Evolutionary conservation across 2,113 vertebrate genomes (phyloP).

Genomic region (Cololabis saira): DNA sequence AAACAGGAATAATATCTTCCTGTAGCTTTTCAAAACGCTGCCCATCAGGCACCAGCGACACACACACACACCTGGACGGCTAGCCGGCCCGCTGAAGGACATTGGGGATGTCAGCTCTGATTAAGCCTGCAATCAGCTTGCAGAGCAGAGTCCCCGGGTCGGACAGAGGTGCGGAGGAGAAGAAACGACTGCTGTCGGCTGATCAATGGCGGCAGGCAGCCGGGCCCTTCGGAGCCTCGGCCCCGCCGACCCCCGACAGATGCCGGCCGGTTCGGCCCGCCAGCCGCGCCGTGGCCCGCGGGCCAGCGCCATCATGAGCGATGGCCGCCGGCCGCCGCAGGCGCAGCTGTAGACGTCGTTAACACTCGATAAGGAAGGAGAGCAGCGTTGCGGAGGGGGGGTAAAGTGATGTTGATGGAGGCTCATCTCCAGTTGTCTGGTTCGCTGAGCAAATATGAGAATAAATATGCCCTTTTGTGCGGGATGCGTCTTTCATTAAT

Average conservation of each 20-base stretch:
- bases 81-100: conserved; percentile 68
- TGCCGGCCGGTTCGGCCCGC: conserved; percentile 66
- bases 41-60: conserved; percentile 31
- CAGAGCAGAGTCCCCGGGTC: conserved; percentile 59
- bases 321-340: conserved; percentile 62
- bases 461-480: conserved; percentile 78
- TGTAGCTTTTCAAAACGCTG: conserved; percentile 35
- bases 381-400: conserved; percentile 36
- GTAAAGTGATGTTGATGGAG: conserved; percentile 82
- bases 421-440: conserved; percentile 56
- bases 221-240: conserved; percentile 49
- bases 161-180: conserved; percentile 27
- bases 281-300: conserved; percentile 52
- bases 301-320: conserved; percentile 69
- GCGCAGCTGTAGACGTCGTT: conserved; percentile 75
- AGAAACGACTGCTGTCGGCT: conserved; percentile 65
- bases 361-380: conserved; percentile 71
- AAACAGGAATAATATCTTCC: conserved; percentile 26
- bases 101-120: conserved; percentile 68
- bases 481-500: conserved; percentile 67
- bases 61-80: conserved; percentile 53
- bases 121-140: conserved; percentile 68
- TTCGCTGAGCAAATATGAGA: conserved; percentile 76
- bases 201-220: conserved; percentile 76
- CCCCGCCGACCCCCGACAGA: conserved; percentile 70